These are phyloP conservation scores for Galagoides demidoff DNA, from an alignment of 2,797 vertebrate species.

Conservation along the genomic window DNA sequence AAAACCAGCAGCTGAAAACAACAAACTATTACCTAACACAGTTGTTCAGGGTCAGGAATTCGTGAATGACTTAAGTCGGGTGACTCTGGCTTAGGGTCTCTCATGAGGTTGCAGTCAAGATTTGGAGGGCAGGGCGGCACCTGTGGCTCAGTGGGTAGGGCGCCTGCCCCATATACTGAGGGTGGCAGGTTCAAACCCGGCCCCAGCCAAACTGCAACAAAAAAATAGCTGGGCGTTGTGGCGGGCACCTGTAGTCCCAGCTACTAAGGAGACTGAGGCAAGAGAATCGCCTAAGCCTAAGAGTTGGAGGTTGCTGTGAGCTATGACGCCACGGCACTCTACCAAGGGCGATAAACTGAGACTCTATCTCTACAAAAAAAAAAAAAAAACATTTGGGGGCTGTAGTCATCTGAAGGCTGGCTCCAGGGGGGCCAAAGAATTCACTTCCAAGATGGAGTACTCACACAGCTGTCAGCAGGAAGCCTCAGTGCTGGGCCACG, in stretches of 20 bases:
- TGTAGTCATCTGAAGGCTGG: not conserved
- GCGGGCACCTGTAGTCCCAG: no score
- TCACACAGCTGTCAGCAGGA: not conserved
- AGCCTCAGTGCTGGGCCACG: not conserved
- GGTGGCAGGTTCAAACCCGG: no score
- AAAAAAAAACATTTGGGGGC: not conserved
- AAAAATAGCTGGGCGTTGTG: no score
- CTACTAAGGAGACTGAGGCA: no score
- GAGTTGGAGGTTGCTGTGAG: no score
- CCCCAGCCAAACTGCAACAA: no score
- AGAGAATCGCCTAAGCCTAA: no score
- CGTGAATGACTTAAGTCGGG: not conserved
- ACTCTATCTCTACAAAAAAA: no score
- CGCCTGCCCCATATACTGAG: no score
- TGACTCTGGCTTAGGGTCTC: not conserved
- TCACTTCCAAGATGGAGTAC: not conserved
- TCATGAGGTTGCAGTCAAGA: not conserved
- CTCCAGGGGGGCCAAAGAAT: not conserved
- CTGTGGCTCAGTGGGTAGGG: no score
- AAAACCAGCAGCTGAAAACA: not conserved
- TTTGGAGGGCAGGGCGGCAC: not conserved
- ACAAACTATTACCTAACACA: not conserved
- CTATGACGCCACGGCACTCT: no score
- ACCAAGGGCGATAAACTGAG: no score
- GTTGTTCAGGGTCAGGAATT: not conserved